A percentile compares a stretch with the other conserved stretches of the same genome.
phyloP scores from a whole-genome alignment of 2,797 vertebrate genomes.

The Carapus acus region DNA sequence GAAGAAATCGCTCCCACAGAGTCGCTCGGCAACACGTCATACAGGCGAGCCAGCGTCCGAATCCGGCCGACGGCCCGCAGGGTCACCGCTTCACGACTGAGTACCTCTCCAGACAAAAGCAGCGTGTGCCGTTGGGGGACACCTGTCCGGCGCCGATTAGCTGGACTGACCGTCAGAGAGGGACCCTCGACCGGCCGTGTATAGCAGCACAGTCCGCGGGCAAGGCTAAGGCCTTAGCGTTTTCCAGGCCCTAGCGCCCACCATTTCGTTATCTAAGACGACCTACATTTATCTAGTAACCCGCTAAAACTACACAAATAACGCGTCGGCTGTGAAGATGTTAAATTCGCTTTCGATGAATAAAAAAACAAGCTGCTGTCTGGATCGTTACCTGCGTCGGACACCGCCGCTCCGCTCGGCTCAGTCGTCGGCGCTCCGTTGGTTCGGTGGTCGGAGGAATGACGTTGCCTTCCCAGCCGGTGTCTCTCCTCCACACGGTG shows the following conservation, averaged over 20 bases:
- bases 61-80: neutral
- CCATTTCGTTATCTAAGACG: conserved; percentile 64
- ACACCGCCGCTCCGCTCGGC: conserved; percentile 72
- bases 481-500: conserved; percentile 64
- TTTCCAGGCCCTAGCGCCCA: conserved; percentile 70
- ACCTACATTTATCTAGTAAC: conserved; percentile 55
- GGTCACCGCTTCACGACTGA: neutral
- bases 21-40: neutral
- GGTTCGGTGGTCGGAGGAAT: conserved; percentile 64
- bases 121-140: conserved; percentile 48
- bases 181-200: conserved; percentile 40
- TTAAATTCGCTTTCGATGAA: no score
- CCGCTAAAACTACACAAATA: conserved; percentile 14
- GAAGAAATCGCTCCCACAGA: conserved; percentile 16
- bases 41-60: neutral
- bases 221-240: conserved; percentile 56
- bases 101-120: conserved; percentile 51
- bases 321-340: conserved; percentile 1
- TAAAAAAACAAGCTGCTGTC: neutral
- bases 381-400: conserved; percentile 68
- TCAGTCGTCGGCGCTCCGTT: conserved; percentile 57
- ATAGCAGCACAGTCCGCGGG: conserved; percentile 62
- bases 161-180: conserved; percentile 46
- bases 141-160: conserved; percentile 53
- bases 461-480: conserved; percentile 73